Evolutionary conservation across 1,140 invertebrate genomes (phyloP), one percentile per base, ranked within the genome.

Genomic region (Zaprionus taronus): DNA sequence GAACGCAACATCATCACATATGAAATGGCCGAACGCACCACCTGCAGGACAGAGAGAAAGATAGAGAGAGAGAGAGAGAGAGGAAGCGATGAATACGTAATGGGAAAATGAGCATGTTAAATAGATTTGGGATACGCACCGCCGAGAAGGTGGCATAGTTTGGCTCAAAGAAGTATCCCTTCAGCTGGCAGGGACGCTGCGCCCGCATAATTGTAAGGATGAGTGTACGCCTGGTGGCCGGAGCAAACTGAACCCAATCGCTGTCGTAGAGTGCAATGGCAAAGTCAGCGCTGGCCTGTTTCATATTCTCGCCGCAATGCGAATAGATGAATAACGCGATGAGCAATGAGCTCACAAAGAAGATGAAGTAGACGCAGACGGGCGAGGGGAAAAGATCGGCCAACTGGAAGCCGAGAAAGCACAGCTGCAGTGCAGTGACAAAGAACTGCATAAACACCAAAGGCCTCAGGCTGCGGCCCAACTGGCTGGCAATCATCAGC

Each of bases 1-100:
- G 81, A 77, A 41, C 85, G 85, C 81, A 89, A 24, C 85, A 89
- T 90, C 85, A 90, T 90, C 34, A 89, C 75, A 49, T 89, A 89
- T 5, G 85, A 90, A 58, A 90, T 53, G 47, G 86, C 81, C 5
- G 85, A 81, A 47, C 85, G 85, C 4, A 90, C 76, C 55, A 89
- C 89, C 85, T 89, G 62, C 28, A 69, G 51, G 2, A n/a, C 11
- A 71, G 56, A n/a, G 41, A 36, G 2, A 34, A 4, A 17, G 17
- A 41, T 1, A 34, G n/a, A 14, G 17, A 38, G 5, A 26, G 31
- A 38, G 5, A 26, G 31, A 34, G 6, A 56, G 1, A 14, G 12
- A 49, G 17, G 1, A 53, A 20, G 17, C 28, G 11, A 68, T 20
- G 26, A 44, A 56, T 56, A 70, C 26, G 20, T 12, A 58, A 22